phyloP scores from a whole-genome alignment of 2,113 vertebrate genomes.

The Austrofundulus limnaeus region DNA sequence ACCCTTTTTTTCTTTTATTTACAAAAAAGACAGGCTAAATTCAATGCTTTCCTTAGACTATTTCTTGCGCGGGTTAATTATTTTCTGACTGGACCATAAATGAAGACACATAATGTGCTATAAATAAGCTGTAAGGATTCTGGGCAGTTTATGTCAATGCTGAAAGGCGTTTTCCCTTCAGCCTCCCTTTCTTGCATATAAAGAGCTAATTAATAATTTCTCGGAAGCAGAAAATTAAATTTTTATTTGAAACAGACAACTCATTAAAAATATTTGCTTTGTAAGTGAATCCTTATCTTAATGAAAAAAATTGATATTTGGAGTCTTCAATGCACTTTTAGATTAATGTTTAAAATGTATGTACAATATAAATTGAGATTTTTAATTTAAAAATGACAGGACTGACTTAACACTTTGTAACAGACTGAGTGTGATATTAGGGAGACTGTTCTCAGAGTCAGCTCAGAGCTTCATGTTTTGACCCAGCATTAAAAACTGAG shows the following conservation, averaged over 20 bases:
- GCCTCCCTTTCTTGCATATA: neutral
- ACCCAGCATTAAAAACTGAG: neutral
- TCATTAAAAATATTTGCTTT: neutral
- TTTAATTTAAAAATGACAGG: neutral
- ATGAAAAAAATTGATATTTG: neutral
- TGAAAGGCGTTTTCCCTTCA: neutral
- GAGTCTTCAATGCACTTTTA: neutral
- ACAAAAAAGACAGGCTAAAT: neutral
- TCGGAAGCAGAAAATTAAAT: slow-evolving; percentile 1
- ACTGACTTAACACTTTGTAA: neutral
- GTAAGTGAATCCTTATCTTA: neutral
- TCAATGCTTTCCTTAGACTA: no score
- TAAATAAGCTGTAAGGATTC: slow-evolving; percentile 9
- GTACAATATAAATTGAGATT: no score
- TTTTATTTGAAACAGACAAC: neutral
- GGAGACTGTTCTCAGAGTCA: neutral
- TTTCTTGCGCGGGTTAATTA: neutral
- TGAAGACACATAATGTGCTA: neutral
- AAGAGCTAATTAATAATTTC: neutral
- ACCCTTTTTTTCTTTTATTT: neutral
- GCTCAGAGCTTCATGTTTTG: neutral
- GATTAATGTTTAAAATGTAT: neutral
- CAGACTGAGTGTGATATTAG: neutral
- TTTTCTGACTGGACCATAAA: neutral
- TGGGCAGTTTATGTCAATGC: neutral